These are phyloP conservation scores for Lepidochitona cinerea DNA, from an alignment of 2,888 invertebrate species.

Conservation along the genomic window DNA sequence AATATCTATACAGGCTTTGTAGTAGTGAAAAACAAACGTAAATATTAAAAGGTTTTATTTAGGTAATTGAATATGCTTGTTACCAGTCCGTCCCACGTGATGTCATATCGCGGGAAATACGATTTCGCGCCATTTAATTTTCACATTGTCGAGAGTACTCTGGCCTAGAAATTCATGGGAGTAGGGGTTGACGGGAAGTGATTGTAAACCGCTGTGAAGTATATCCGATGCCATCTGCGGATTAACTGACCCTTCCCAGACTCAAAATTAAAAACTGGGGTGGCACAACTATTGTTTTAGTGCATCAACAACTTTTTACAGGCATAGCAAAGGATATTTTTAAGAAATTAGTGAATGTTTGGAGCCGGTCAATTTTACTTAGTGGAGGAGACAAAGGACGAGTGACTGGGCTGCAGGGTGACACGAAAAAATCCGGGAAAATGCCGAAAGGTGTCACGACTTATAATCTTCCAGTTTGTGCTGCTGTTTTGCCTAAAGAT, in stretches of 20 bases:
- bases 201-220: not conserved
- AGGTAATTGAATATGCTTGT: too few relatives aligned
- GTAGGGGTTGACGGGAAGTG: not conserved
- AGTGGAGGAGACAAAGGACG: too few relatives aligned
- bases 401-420: too few relatives aligned
- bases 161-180: not conserved
- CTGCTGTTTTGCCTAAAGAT: slow-evolving; percentile 33
- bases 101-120: slow-evolving; percentile 67
- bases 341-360: not conserved
- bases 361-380: not conserved
- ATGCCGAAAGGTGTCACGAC: slow-evolving; percentile 5
- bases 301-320: not conserved
- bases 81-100: slow-evolving; percentile 38
- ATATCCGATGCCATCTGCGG: not conserved
- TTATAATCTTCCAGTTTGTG: slow-evolving; percentile 32
- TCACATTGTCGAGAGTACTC: slow-evolving; percentile 49
- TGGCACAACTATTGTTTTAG: not conserved
- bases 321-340: not conserved
- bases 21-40: too few relatives aligned
- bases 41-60: too few relatives aligned
- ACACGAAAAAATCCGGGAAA: not conserved
- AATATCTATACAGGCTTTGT: too few relatives aligned
- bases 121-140: slow-evolving; percentile 65
- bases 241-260: not conserved
- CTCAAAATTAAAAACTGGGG: not conserved